Base-by-base conservation (phyloP, 2,113 vertebrate genomes). In the Gorsachius goisagi region DNA sequence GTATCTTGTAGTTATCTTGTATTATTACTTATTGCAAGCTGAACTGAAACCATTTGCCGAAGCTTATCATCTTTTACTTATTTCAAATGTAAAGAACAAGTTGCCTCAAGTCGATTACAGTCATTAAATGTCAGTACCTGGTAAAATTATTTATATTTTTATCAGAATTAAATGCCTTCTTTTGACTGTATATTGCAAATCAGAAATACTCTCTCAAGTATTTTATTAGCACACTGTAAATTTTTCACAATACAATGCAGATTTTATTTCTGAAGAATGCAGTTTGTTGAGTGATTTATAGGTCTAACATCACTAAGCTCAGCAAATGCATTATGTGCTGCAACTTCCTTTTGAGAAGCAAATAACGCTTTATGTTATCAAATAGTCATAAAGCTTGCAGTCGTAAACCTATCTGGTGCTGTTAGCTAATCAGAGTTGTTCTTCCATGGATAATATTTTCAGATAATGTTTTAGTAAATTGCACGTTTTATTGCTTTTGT, bases 381-480 rank as follows among this genome's bases (percentile, higher is more conserved):
- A 86, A 89, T 50, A 94, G 45, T 85, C 67, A 33, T 94, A 95
- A 97, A 96, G 47, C 32, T 95, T 93, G 71, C 68, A 77, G 50
- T 93, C 83, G 53, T 84, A 94, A 96, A 91, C 71, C 62, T 77
- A 68, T 83, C 60, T 67, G 67, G 33, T 86, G 59, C 50, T 93
- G 80, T 95, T 93, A 88, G 77, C 77, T 95, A 95, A 97, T 97
- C 91, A 88, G 85, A 88, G 50, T 78, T 58, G 55, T 88, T 97
- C 82, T 96, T 96, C 95, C 86, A 58, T 93, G 83, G 77, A 47
- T 73, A 94, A 91, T 92, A 86, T 94, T 97, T 89, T 89, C 64
- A 28, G 67, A 50, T 41, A 88, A 86, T 35, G 23, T 90, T 94
- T 92, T 72, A 66, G 88, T 49, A 92, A 96, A 93, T 89, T 80